Conservation (phyloP, 2,888 invertebrate species). For the Crocallis elinguaria region DNA sequence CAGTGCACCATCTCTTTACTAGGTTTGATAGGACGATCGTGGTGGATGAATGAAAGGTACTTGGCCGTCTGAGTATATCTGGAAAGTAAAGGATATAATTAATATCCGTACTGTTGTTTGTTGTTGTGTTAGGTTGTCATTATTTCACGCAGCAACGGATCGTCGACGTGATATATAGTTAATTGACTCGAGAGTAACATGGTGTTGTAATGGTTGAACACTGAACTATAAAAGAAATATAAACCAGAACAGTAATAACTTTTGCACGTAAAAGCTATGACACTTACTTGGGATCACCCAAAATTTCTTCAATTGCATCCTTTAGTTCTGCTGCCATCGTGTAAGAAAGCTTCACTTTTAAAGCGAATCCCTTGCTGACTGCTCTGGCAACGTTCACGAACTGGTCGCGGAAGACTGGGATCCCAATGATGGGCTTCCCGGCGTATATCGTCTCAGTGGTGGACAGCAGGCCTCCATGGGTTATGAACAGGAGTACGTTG, state of each 20-base stretch:
- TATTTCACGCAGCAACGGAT: no score
- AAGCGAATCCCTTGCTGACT: conserved; percentile 53
- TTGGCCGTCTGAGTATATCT: conserved; percentile 50
- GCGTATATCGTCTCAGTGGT: conserved; percentile 60
- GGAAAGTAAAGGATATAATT: conserved; percentile 10
- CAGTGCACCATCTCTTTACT: conserved; percentile 53
- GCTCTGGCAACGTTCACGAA: conserved; percentile 56
- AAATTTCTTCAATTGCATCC: conserved; percentile 46
- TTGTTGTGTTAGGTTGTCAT: no score
- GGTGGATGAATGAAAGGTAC: conserved; percentile 51
- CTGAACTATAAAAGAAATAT: no score
- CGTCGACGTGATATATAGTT: no score
- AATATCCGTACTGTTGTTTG: neutral
- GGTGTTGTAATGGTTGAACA: no score
- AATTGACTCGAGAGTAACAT: no score
- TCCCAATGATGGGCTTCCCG: conserved; percentile 63
- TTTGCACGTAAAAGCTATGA: conserved; percentile 17
- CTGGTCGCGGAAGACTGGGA: conserved; percentile 68
- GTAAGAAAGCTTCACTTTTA: conserved; percentile 45
- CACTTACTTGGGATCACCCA: conserved; percentile 48
- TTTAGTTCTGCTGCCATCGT: conserved; percentile 45
- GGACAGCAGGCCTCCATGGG: conserved; percentile 68
- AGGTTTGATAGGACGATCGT: conserved; percentile 51
- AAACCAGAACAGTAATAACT: neutral
- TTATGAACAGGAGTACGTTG: conserved; percentile 65